Evolutionary conservation across 2,888 invertebrate genomes (phyloP), one percentile per base, ranked within the genome.

Genomic region (Corythucha ciliata): DNA sequence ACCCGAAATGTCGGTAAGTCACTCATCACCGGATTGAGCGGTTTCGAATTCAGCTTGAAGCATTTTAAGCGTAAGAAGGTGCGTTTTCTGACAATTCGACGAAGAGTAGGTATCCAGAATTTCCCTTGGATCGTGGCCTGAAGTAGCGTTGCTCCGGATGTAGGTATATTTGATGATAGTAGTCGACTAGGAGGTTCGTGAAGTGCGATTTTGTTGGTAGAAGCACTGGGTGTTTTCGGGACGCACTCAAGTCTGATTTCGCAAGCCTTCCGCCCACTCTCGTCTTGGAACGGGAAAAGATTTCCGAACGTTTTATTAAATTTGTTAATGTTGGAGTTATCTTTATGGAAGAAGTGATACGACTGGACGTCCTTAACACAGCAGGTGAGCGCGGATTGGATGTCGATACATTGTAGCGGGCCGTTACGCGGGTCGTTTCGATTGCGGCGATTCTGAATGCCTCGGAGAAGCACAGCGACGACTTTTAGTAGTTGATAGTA

Each of bases 191-290:
- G 2, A 57, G 14, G 10, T 25, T 26, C 6, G 51, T 47, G 10
- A 57, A 22, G 8, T 41, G 26, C 21, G 46, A 37, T 12, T 42
- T 44, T 14, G 29, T 21, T 10, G 57, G 52, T 22, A 57, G 24
- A 12, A 56, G 22, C 10, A 56, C 48, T 7, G 53, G 57, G 12
- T 57, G 57, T 46, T 46, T 52, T n/a, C 8, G 8, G 14, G 21
- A 8, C n/a, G 22, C 41, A 4, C 33, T 25, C n/a, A 58, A 5
- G 18, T 6, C n/a, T 3, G 55, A 34, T 14, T 50, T 29, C 3
- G 33, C 18, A 7, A 50, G 2, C 24, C 50, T 5, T n/a, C 50
- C 50, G 10, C 50, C 50, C 10, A 50, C 50, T 26, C 50, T 50
- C 26, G 25, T 50, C 42, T 2, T 12, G n/a, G 16, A 50, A 50